Conservation (phyloP, 2,113 vertebrate species). For the pig (Sus scrofa) region T2T-Sscrofa CM000818.6:18859001-18859500, state of each 20-base stretch:
- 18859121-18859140: not conserved
- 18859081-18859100: not conserved
- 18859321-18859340: conserved; percentile 74
- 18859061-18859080: not conserved
- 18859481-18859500: conserved; percentile 78
- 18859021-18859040: not conserved
- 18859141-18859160: not conserved
- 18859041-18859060: not conserved
- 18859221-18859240: not conserved
- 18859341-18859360: conserved; percentile 78
- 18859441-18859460: conserved; percentile 62
- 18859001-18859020: accelerated
- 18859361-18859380: conserved; percentile 82
- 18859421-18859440: conserved; percentile 70
- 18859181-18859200: not conserved
- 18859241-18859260: not conserved
- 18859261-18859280: conserved; percentile 20
- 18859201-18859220: not conserved
- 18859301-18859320: conserved; percentile 50
- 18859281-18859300: conserved; percentile 70
- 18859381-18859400: conserved; percentile 82
- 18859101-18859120: not conserved
- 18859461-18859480: conserved; percentile 70
- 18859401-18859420: conserved; percentile 73
- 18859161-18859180: not conserved